Evolutionary conservation across 2,797 vertebrate species (phyloP).

Genomic region (Pipistrellus nathusii): DNA sequence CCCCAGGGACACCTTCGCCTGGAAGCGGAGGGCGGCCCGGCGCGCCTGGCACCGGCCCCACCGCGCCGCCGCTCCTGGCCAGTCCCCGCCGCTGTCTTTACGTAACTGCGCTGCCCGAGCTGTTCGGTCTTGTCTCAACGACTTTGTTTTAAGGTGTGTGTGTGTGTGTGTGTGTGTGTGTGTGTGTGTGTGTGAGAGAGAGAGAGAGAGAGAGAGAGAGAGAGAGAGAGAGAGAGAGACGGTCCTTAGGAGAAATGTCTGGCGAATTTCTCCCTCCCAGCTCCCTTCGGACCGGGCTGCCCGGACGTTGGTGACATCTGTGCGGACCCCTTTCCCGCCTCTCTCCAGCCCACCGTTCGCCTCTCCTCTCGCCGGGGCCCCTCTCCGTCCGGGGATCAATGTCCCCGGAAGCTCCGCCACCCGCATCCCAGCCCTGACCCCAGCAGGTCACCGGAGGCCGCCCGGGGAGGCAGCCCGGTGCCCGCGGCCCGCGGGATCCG

Average conservation of each 20-base stretch:
- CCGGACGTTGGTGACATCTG: neutral
- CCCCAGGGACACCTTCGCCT: neutral
- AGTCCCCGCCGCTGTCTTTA: slow-evolving; percentile 68
- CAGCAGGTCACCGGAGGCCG: slow-evolving; percentile 57
- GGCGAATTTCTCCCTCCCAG: neutral
- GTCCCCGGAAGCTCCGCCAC: slow-evolving; percentile 73
- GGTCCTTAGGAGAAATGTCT: slow-evolving; percentile 18
- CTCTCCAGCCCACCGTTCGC: slow-evolving; percentile 11
- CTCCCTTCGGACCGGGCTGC: neutral
- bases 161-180: slow-evolving; percentile 27
- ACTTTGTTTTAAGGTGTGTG: slow-evolving; percentile 73
- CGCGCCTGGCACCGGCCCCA: slow-evolving; percentile 28
- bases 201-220: slow-evolving; percentile 27
- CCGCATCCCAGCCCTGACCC: slow-evolving; percentile 44
- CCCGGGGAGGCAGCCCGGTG: slow-evolving; percentile 38
- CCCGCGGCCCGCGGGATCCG: neutral
- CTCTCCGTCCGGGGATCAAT: slow-evolving; percentile 82
- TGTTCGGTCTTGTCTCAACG: slow-evolving; percentile 78
- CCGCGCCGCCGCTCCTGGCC: slow-evolving; percentile 68
- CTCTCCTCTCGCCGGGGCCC: slow-evolving; percentile 83
- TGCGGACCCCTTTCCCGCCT: slow-evolving; percentile 37
- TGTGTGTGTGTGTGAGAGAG: neutral
- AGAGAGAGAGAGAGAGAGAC: neutral
- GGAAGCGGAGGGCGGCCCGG: neutral
- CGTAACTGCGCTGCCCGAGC: slow-evolving; percentile 73